Base-by-base conservation (phyloP, 2,888 invertebrate species). In the Geotrupes spiniger region DNA sequence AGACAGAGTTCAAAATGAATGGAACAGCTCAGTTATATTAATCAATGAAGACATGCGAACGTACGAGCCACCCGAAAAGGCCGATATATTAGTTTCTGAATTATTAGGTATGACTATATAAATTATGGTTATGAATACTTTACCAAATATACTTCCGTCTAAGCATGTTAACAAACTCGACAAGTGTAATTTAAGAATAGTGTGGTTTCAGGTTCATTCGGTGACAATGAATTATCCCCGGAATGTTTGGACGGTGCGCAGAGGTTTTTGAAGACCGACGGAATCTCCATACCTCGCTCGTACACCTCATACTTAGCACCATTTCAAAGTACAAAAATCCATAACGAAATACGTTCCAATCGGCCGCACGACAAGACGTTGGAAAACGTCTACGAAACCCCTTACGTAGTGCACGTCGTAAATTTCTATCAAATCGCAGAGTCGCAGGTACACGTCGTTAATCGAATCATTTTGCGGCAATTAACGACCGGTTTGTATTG, bases 221-320 rank as follows among this genome's bases (percentile, higher is more conserved):
- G 96, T 12, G 99, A 99, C 71, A 99, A 99, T 71, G 99, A 99
- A 75, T 79, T 99, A 8, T 95, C 96, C 0, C 99, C 99, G 0
- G 99, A 99, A 73, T 98, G 97, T 72, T 78, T 98, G 40, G 96
- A 97, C 73, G 95, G 96, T 2, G 95, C 94, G 2, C 89, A 93
- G 61, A 82, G 86, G 28, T 85, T 94, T 56, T 75, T 97, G 3
- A 87, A 88, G 75, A 84, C 86, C 74, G 78, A 85, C 14, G 97
- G 97, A 12, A 85, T 97, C 55, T 93, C 92, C 63, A 97, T 98
- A 72, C 98, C 98, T 0, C 75, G 74, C 56, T 81, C 83, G 41
- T 98, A 98, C 64, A 91, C 88, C 1, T 98, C 97, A 0, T 94
- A 87, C 70, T 78, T 96, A 27, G 87, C 89, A 44, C 99, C 99